A percentile compares a stretch with the other conserved stretches of the same genome.
phyloP scores from a whole-genome alignment of 2,113 vertebrate genomes.

The Neogobius melanostomus region DNA sequence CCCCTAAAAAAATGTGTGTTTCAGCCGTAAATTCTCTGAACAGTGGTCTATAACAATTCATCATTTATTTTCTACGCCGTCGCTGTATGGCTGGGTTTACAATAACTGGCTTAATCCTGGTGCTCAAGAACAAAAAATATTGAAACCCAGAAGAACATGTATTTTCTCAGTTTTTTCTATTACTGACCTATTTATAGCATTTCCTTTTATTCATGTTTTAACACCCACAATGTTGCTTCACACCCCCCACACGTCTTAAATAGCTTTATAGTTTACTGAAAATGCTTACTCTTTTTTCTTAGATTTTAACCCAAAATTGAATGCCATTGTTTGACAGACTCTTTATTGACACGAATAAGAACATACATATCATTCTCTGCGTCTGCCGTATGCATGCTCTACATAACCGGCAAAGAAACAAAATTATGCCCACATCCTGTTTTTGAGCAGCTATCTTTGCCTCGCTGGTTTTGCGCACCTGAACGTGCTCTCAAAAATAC shows the following conservation, averaged over 20 bases:
- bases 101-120: too few relatives aligned
- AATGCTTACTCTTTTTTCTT: background rate
- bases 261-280: too few relatives aligned
- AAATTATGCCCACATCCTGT: conserved; percentile 76
- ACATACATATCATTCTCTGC: conserved; percentile 25
- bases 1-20: too few relatives aligned
- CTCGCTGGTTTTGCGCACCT: conserved; percentile 40
- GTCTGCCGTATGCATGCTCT: background rate
- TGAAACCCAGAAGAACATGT: too few relatives aligned
- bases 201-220: background rate
- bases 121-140: too few relatives aligned
- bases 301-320: background rate
- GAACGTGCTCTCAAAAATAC: conserved; percentile 12
- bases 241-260: background rate
- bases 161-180: too few relatives aligned
- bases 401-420: conserved; percentile 39
- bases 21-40: too few relatives aligned
- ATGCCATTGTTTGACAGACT: background rate
- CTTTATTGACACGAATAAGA: conserved; percentile 1
- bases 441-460: conserved; percentile 48
- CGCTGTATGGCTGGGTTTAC: too few relatives aligned
- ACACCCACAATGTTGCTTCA: background rate
- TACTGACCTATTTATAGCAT: too few relatives aligned
- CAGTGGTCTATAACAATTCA: too few relatives aligned
- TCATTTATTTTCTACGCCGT: too few relatives aligned